Conservation (phyloP, 2,797 vertebrate species). For the Podarcis siculus region DNA sequence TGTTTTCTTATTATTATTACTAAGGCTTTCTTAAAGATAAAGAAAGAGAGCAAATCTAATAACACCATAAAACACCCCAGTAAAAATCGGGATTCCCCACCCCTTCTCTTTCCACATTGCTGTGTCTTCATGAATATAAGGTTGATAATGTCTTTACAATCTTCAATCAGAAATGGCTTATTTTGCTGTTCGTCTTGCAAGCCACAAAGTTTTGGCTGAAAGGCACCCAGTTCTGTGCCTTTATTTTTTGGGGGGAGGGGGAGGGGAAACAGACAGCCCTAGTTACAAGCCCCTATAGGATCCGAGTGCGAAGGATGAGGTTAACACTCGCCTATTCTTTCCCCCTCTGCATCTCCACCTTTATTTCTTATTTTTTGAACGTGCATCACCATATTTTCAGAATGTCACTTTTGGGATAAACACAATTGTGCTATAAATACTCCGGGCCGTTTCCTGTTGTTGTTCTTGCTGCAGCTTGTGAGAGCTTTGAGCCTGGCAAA, state of each 20-base stretch:
- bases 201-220: too few species aligned
- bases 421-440: constrained; percentile 78
- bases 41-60: too few species aligned
- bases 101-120: too few species aligned
- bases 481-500: constrained; percentile 65
- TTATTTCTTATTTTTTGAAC: constrained; percentile 38
- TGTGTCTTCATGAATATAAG: too few species aligned
- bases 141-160: too few species aligned
- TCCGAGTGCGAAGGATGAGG: too few species aligned
- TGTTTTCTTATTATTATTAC: too few species aligned
- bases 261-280: too few species aligned
- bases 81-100: too few species aligned
- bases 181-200: neutral
- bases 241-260: neutral
- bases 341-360: neutral
- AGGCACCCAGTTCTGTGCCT: neutral
- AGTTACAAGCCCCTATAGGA: too few species aligned
- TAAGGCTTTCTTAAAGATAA: too few species aligned
- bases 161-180: neutral
- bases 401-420: constrained; percentile 77
- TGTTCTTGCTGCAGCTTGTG: constrained; percentile 73
- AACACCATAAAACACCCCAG: too few species aligned
- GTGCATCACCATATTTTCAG: constrained; percentile 72
- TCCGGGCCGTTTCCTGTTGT: constrained; percentile 80
- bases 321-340: neutral